Conservation (phyloP, 2,797 vertebrate genomes). For the Notolepis coatsorum region DNA sequence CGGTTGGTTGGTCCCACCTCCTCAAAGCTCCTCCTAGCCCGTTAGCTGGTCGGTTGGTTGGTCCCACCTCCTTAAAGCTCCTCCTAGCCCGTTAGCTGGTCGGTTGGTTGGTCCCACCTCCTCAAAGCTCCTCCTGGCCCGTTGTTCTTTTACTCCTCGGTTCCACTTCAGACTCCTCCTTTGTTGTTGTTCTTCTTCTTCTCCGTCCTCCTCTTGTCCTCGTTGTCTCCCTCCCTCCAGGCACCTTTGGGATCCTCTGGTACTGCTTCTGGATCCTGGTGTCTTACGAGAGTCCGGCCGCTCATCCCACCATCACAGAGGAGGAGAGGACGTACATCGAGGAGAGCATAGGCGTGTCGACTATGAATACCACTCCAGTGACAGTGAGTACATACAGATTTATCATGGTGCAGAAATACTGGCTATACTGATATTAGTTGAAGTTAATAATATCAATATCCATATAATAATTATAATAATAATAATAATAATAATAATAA, state of each 20-base stretch:
- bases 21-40: too few species aligned
- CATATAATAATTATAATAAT: too few species aligned
- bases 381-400: constrained; percentile 66
- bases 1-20: too few species aligned
- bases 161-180: not conserved
- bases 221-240: constrained; percentile 66
- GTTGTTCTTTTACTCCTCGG: too few species aligned
- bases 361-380: constrained; percentile 80
- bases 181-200: not conserved
- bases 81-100: too few species aligned
- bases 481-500: too few species aligned
- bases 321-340: constrained; percentile 92
- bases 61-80: too few species aligned
- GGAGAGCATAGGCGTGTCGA: constrained; percentile 89
- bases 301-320: constrained; percentile 90
- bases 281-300: constrained; percentile 91
- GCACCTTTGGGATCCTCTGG: constrained; percentile 91
- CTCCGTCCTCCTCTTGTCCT: not conserved
- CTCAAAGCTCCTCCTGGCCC: too few species aligned
- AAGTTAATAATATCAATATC: too few species aligned
- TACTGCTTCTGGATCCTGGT: constrained; percentile 94
- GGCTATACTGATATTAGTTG: not conserved
- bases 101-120: too few species aligned
- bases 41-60: too few species aligned
- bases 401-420: too few species aligned